phyloP scores from a whole-genome alignment of 2,113 vertebrate genomes.

The Heteronetta atricapilla region DNA sequence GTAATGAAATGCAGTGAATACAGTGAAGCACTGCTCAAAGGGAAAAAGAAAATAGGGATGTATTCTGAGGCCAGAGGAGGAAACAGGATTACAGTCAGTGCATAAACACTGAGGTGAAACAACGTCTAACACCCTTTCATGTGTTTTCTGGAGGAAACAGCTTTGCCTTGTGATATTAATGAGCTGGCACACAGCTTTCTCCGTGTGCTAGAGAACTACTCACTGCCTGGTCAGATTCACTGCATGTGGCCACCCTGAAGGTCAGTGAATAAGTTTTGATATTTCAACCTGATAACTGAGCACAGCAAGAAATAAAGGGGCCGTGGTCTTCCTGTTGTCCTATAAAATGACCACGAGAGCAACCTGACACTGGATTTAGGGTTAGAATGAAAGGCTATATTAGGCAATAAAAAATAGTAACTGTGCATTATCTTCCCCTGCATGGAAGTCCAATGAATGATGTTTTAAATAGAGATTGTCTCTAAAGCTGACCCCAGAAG shows the following conservation, averaged over 20 bases:
- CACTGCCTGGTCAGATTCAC: neutral
- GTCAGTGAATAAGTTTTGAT: neutral
- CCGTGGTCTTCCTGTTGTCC: neutral
- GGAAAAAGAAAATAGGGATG: neutral
- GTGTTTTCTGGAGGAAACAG: neutral
- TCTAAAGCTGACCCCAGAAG: neutral
- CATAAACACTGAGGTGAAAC: neutral
- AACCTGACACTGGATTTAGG: neutral
- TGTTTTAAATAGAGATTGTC: neutral
- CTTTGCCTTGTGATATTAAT: neutral
- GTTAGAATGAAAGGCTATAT: neutral
- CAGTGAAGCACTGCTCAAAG: neutral
- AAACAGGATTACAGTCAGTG: neutral
- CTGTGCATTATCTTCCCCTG: neutral
- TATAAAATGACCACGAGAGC: neutral
- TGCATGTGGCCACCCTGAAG: neutral
- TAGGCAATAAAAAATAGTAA: neutral
- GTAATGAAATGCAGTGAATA: conserved; percentile 7
- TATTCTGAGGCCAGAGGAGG: neutral
- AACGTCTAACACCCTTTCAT: neutral
- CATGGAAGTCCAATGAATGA: neutral
- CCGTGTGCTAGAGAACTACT: neutral
- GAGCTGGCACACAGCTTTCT: neutral
- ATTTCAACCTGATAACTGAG: neutral
- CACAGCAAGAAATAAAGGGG: neutral